These are phyloP conservation scores for Ceratothoa steindachneri DNA, from an alignment of 2,888 invertebrate genomes.

Conservation along the genomic window DNA sequence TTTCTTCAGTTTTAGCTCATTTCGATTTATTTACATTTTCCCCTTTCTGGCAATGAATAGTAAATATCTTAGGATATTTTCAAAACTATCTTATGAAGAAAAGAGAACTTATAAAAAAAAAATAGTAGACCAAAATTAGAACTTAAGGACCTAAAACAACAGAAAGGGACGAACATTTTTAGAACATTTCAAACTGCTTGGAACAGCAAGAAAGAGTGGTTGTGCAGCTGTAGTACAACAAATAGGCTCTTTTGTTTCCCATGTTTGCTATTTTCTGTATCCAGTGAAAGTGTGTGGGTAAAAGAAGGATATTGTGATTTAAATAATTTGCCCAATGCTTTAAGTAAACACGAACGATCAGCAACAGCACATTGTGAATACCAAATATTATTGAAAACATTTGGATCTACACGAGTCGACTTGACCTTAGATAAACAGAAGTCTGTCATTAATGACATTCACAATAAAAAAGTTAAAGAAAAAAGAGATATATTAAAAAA, in stretches of 20 bases:
- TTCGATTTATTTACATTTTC: too few species aligned
- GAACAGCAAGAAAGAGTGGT: too few species aligned
- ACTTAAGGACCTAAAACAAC: too few species aligned
- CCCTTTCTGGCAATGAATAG: background rate
- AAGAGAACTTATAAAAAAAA: background rate
- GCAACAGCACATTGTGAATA: background rate
- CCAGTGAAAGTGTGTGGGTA: too few species aligned
- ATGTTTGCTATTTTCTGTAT: too few species aligned
- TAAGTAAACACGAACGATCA: too few species aligned
- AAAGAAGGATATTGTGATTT: too few species aligned
- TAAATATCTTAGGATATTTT: background rate
- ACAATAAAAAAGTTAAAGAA: constrained; percentile 9
- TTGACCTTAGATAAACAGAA: background rate
- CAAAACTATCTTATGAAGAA: too few species aligned
- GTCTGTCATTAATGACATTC: background rate
- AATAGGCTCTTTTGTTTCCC: too few species aligned
- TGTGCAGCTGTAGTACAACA: too few species aligned
- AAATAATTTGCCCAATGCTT: too few species aligned
- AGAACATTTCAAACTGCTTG: too few species aligned
- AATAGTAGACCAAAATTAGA: background rate
- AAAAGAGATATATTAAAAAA: constrained; percentile 12
- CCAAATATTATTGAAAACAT: constrained; percentile 14
- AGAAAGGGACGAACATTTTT: background rate
- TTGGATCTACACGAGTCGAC: background rate
- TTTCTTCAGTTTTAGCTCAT: background rate